These are phyloP conservation scores for Casuarius casuarius DNA, from an alignment of 2,113 vertebrate genomes.

Conservation along the genomic window DNA sequence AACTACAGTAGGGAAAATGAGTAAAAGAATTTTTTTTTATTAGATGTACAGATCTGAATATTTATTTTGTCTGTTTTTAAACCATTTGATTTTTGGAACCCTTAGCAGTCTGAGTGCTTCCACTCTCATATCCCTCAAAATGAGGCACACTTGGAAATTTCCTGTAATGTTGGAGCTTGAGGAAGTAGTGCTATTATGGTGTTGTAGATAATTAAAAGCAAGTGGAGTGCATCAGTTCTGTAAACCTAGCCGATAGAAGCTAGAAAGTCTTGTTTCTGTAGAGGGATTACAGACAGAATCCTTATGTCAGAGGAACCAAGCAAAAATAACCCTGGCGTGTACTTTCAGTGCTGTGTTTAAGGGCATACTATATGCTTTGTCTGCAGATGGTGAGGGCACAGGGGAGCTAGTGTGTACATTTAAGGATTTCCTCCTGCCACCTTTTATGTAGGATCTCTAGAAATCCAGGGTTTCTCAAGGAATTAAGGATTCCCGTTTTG, in stretches of 20 bases:
- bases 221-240: not conserved
- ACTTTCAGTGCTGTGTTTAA: not conserved
- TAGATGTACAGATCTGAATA: not conserved
- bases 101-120: not conserved
- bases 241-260: not conserved
- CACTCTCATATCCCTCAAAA: not conserved
- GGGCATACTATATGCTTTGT: not conserved
- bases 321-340: not conserved
- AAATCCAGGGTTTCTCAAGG: not conserved
- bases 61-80: not conserved
- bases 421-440: not conserved
- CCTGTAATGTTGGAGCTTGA: not conserved
- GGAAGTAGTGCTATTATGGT: not conserved
- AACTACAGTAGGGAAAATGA: not conserved
- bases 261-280: not conserved
- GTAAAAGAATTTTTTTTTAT: not conserved
- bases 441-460: not conserved
- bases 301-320: not conserved
- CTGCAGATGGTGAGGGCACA: not conserved
- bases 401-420: not conserved
- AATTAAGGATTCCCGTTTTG: not conserved
- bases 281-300: not conserved
- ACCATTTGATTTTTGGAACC: not conserved
- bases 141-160: not conserved
- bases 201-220: not conserved